A percentile compares a stretch with the other conserved stretches of the same genome.
Evolutionary conservation across 1,140 invertebrate species (phyloP).

Genomic region (Lepidurus apus): DNA sequence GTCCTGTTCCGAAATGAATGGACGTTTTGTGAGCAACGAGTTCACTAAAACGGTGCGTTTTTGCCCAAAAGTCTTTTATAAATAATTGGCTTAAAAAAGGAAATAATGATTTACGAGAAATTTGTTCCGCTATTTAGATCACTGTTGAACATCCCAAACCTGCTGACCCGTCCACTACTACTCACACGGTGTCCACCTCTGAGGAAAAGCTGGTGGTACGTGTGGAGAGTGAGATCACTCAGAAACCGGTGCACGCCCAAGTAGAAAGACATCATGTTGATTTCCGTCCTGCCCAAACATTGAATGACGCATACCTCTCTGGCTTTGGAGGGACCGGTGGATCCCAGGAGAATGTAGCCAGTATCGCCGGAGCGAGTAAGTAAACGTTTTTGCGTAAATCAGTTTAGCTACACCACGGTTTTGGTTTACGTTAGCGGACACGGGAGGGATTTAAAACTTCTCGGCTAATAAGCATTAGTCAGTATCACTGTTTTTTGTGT

Average conservation of each 20-base stretch:
- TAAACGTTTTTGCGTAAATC: constrained; percentile 27
- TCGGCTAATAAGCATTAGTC: no score
- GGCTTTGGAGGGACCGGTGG: constrained; percentile 38
- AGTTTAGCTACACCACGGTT: neutral
- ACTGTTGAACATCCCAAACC: constrained; percentile 37
- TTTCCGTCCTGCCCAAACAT: constrained; percentile 47
- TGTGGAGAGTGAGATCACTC: constrained; percentile 36
- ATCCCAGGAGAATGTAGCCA: constrained; percentile 37
- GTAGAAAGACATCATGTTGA: constrained; percentile 59
- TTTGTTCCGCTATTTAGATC: constrained; percentile 34
- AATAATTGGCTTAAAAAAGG: neutral
- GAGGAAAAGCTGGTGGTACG: constrained; percentile 23
- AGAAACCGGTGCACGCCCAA: constrained; percentile 54
- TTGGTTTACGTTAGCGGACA: no score
- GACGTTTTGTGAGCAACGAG: constrained; percentile 87
- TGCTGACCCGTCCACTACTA: constrained; percentile 18
- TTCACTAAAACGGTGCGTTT: constrained; percentile 78
- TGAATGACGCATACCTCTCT: constrained; percentile 44
- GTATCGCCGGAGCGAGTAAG: constrained; percentile 39
- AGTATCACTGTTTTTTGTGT: no score
- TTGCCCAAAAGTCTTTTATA: constrained; percentile 27
- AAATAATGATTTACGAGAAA: neutral
- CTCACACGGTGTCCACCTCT: neutral
- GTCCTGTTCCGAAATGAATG: constrained; percentile 86
- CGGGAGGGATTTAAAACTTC: no score